A percentile compares a stretch with the other conserved stretches of the same genome.
phyloP scores from a whole-genome alignment of 2,888 invertebrate genomes.

The Homarus gammarus region DNA sequence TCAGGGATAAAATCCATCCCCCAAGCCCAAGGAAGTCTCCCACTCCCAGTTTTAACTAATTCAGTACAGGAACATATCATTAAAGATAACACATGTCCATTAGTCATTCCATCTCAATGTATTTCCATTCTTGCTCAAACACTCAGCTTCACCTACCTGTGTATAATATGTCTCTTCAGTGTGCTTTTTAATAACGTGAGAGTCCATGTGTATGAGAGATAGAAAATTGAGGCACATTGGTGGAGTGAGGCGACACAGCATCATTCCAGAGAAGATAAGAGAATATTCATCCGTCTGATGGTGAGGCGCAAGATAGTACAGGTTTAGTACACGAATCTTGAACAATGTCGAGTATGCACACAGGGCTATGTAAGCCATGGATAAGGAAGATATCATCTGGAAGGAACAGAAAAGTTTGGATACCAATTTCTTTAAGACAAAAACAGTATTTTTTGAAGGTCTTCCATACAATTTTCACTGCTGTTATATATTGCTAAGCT shows the following conservation, averaged over 20 bases:
- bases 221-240: slow-evolving; percentile 99
- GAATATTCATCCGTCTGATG: slow-evolving; percentile 99
- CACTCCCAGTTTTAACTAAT: too few species aligned
- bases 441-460: too few species aligned
- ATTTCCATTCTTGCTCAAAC: neutral
- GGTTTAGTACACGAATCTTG: slow-evolving; percentile 95
- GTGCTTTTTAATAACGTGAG: slow-evolving; percentile 90
- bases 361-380: slow-evolving; percentile 96
- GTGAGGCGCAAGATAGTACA: slow-evolving; percentile 97
- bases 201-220: slow-evolving; percentile 98
- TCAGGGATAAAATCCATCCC: too few species aligned
- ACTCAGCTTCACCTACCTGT: slow-evolving; percentile 80
- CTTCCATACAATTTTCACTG: too few species aligned
- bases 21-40: too few species aligned
- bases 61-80: too few species aligned
- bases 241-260: slow-evolving; percentile 94
- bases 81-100: too few species aligned
- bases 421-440: neutral
- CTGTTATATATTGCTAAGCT: too few species aligned
- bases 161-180: slow-evolving; percentile 95
- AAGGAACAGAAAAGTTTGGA: slow-evolving; percentile 77
- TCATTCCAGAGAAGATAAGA: slow-evolving; percentile 98
- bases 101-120: neutral
- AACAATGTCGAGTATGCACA: slow-evolving; percentile 99
- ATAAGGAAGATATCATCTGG: slow-evolving; percentile 91